Evolutionary conservation across 2,797 vertebrate genomes (phyloP), one percentile per base, ranked within the genome.

Genomic region (Semotilus atromaculatus): DNA sequence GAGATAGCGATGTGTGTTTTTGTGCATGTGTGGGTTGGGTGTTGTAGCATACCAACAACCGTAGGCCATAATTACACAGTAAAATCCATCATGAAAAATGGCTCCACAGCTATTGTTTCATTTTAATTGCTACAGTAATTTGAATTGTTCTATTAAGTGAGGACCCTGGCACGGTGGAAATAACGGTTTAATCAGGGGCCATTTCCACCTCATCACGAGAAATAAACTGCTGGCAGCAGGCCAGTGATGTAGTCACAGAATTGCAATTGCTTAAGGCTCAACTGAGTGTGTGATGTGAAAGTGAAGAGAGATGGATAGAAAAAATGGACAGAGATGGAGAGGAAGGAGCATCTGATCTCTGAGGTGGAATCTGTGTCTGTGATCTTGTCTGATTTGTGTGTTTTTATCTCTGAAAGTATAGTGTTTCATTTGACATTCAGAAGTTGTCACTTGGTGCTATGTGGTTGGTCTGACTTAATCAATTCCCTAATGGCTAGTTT

Each of bases 91-190:
- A 74, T 55, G 86, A 79, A 60, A 76, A 86, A 75, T 67, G 60
- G 58, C 73, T 84, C 60, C 55, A 26, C 53, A 66, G 81, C 75
- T 81, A 82, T 87, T 87, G 85, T 88, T 88, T 86, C 31, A 58
- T 78, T 86, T 86, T 90, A 89, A 90, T 89, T 90, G 86, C 87
- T 88, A 85, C 85, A 87, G 73, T 36, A 48, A 77, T 80, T 79
- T 85, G 78, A 71, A 85, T 88, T 87, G 83, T 86, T 87, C 76
- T 82, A 88, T 88, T 80, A 86, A 62, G 55, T 66, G 51, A 64
- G 13, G 72, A 86, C 79, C 86, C 38, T 51, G 55, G 82, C 48
- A 70, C 84, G 31, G 76, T 76, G 80, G 84, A 85, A 89, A 87
- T 85, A 83, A 90, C 83, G 34, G 71, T 88, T 89, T 89, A 83